Evolutionary conservation across 2,113 vertebrate species (phyloP).

Genomic region (Zingel zingel): DNA sequence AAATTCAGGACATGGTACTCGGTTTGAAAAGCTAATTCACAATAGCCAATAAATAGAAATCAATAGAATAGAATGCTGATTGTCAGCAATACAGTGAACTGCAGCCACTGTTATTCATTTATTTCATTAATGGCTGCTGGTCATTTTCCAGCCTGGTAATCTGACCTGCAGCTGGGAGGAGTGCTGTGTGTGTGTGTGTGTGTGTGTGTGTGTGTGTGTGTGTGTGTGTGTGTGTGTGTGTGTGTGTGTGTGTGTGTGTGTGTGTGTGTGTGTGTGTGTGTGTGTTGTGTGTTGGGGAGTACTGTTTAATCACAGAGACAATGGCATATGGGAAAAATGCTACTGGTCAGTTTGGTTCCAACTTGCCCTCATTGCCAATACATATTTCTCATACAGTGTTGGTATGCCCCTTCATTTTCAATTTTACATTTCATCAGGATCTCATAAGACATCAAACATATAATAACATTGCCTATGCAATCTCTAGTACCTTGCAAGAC

Average conservation of each 20-base stretch:
- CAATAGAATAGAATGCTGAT: background rate
- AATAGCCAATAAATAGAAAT: background rate
- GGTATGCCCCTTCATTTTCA: background rate
- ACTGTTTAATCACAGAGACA: slow-evolving; percentile 51
- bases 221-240: slow-evolving; percentile 11
- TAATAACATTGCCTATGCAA: background rate
- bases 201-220: slow-evolving; percentile 23
- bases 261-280: slow-evolving; percentile 16
- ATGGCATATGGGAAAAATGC: slow-evolving; percentile 14
- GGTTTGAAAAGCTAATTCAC: background rate
- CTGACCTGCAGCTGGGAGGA: slow-evolving; percentile 34
- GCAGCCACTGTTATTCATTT: slow-evolving; percentile 1
- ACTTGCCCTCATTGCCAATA: background rate
- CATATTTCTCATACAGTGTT: background rate
- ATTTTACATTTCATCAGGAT: background rate
- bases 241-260: slow-evolving; percentile 8
- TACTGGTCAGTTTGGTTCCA: slow-evolving; percentile 15
- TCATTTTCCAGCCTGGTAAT: slow-evolving; percentile 54
- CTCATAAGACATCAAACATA: background rate
- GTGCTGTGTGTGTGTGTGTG: background rate
- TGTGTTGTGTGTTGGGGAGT: background rate
- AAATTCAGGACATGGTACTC: background rate
- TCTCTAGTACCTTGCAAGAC: background rate
- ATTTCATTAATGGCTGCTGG: slow-evolving; percentile 21
- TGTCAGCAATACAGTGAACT: background rate